Evolutionary conservation across 2,113 vertebrate species (phyloP), one percentile per base, ranked within the genome.

Genomic region (Lophochroa leadbeateri): DNA sequence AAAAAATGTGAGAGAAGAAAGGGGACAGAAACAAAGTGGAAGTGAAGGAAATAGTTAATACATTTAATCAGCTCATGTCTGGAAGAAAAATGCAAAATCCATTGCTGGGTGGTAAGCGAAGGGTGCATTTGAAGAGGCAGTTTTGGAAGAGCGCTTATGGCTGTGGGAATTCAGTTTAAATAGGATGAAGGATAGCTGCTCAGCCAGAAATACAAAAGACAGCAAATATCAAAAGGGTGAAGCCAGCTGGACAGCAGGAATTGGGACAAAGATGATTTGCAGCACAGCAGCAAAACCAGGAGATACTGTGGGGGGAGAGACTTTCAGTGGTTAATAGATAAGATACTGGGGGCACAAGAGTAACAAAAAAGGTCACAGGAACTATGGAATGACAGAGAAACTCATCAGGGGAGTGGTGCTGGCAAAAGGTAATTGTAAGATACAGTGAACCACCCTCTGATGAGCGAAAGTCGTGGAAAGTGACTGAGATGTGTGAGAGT

Each of bases 161-260:
- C 27, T 71, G 21, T 46, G 52, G 27, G 44, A 17, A 52, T n/a
- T 80, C 58, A 74, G 17, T 92, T 82, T 76, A 39, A 79, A 79
- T 1, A 1, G 2, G 21, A 33, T 72, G 17, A 76, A 63, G 24
- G 9, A 49, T 13, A 75, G 60, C 1, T 1, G 43, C 31, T 65
- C 25, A 65, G 29, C n/a, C 49, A 75, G 77, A 79, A 58, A 43
- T 61, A 52, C 9, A 63, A 52, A 35, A 47, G 24, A 60, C 24
- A 57, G 37, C 27, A 86, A 53, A 49, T 28, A 9, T 55, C 10
- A 64, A 31, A 49, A 67, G n/a, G 39, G 14, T 77, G 14, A 78
- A 79, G 68, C 31, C 44, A 80, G 21, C 47, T 35, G 37, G 67
- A 50, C 29, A 71, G 49, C 17, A 64, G 60, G 61, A 80, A 44